Evolutionary conservation across 1,140 invertebrate genomes (phyloP).

Genomic region (Lerema accius): DNA sequence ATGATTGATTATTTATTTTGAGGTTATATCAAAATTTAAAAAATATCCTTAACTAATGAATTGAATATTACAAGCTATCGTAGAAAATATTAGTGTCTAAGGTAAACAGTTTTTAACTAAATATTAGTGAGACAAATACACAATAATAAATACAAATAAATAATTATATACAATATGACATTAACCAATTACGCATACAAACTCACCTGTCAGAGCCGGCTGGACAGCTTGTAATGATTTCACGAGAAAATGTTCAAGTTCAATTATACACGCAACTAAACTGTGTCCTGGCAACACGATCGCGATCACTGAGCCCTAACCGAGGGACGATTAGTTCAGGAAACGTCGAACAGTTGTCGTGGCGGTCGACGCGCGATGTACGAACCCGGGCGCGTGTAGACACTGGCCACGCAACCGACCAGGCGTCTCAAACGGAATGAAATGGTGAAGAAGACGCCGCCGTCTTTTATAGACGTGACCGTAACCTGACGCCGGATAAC

Average conservation of each 20-base stretch:
- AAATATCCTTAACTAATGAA: no score
- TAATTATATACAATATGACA: background rate
- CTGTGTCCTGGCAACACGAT: constrained; percentile 54
- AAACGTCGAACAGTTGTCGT: constrained; percentile 22
- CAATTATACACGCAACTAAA: constrained; percentile 65
- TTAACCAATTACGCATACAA: constrained; percentile 18
- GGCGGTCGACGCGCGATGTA: constrained; percentile 26
- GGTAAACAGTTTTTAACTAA: no score
- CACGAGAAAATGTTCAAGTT: constrained; percentile 59
- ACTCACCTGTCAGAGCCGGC: constrained; percentile 54
- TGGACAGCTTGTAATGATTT: constrained; percentile 44
- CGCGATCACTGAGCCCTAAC: constrained; percentile 65
- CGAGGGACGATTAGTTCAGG: constrained; percentile 43
- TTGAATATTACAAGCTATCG: no score
- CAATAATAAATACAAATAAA: background rate
- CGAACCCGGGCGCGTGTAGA: constrained; percentile 52
- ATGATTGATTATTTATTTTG: constrained; percentile 10
- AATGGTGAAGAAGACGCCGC: constrained; percentile 79
- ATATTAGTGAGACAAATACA: background rate
- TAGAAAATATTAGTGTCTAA: no score
- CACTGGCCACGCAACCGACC: constrained; percentile 59
- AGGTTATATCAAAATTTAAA: no score
- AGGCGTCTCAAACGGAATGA: constrained; percentile 78
- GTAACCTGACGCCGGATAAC: constrained; percentile 82
- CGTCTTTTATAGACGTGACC: constrained; percentile 80